Percentiles rank a stretch among this genome's conserved stretches.
These are phyloP conservation scores for Petrolisthes manimaculis DNA, from an alignment of 2,888 invertebrate species.

Conservation along the genomic window DNA sequence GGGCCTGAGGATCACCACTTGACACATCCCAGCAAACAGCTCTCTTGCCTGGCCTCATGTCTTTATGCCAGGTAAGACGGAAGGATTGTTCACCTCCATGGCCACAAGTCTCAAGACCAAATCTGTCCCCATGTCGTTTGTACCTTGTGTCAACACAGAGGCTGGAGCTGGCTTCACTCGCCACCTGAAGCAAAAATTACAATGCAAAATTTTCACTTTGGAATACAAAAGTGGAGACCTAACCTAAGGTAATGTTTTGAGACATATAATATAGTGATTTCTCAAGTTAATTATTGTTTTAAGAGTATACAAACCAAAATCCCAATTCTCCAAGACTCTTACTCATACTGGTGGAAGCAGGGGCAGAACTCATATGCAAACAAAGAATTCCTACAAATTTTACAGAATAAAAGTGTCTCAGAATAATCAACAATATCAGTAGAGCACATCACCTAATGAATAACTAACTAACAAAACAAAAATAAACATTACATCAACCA, in stretches of 20 bases:
- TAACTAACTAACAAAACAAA: not conserved
- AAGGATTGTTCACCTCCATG: slow-evolving; percentile 72
- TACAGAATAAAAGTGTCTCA: no score
- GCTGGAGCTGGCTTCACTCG: slow-evolving; percentile 76
- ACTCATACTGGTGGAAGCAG: no score
- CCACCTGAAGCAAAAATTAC: slow-evolving; percentile 73
- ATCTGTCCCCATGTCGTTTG: slow-evolving; percentile 68
- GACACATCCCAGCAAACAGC: slow-evolving; percentile 88
- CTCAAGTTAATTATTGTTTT: no score
- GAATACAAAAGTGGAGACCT: no score
- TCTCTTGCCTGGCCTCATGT: slow-evolving; percentile 78
- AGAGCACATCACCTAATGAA: no score
- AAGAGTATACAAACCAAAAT: no score
- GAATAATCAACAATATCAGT: no score
- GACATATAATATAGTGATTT: no score
- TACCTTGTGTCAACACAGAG: slow-evolving; percentile 81
- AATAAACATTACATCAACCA: not conserved
- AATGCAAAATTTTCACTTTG: not conserved
- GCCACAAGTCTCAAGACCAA: slow-evolving; percentile 59
- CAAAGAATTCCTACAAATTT: no score
- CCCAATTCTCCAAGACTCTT: no score
- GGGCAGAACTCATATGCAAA: no score
- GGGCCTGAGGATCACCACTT: slow-evolving; percentile 78
- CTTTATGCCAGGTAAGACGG: slow-evolving; percentile 84
- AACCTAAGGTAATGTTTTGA: no score